These are phyloP conservation scores for Chionodraco myersi DNA, from an alignment of 2,113 vertebrate genomes.

Conservation along the genomic window DNA sequence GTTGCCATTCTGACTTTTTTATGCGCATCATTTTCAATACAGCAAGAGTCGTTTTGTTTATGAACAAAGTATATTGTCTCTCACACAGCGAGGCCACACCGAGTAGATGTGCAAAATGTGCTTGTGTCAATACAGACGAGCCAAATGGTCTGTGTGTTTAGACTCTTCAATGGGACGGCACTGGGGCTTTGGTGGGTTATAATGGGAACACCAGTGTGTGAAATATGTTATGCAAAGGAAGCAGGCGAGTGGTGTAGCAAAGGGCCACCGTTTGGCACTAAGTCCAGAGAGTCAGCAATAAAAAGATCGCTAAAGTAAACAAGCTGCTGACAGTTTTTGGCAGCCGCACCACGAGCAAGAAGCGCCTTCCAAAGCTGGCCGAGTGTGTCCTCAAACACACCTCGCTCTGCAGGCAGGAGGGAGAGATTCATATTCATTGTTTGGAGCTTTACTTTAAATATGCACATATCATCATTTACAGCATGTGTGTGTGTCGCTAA, in stretches of 20 bases:
- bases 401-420: conserved; percentile 12
- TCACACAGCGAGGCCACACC: conserved; percentile 30
- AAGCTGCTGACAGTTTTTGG: conserved; percentile 62
- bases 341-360: conserved; percentile 38
- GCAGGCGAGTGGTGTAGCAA: conserved; percentile 64
- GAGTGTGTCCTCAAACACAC: conserved; percentile 23
- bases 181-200: conserved; percentile 63
- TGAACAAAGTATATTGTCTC: not conserved
- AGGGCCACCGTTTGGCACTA: conserved; percentile 70
- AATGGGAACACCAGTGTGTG: conserved; percentile 82
- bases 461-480: conserved; percentile 6
- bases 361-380: conserved; percentile 44
- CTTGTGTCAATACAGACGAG: conserved; percentile 82
- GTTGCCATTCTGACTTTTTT: not conserved
- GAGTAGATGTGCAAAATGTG: conserved; percentile 57
- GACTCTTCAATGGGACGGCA: conserved; percentile 68
- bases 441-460: not conserved
- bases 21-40: not conserved
- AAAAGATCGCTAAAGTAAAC: conserved; percentile 72
- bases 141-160: conserved; percentile 78
- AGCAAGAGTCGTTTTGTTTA: not conserved
- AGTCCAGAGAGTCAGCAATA: conserved; percentile 76
- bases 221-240: conserved; percentile 82
- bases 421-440: not conserved
- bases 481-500: not conserved